Evolutionary conservation across 2,113 vertebrate genomes (phyloP), one percentile per base, ranked within the genome.

Genomic region (Planiliza haematocheilus): DNA sequence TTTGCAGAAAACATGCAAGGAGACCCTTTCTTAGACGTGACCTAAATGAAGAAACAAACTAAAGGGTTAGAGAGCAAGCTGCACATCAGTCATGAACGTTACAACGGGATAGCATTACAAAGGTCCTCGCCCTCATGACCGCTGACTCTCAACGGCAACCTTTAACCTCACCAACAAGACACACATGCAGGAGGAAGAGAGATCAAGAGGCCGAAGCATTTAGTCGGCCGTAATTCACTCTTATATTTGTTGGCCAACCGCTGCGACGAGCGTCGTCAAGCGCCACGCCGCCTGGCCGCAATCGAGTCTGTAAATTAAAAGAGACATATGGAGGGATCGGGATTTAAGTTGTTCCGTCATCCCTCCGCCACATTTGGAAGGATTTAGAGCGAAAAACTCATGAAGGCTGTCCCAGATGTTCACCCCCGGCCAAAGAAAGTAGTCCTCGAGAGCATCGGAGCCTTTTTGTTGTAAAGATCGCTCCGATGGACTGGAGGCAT

Each of bases 111-210:
- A 56, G 72, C 67, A 57, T 89, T 90, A 85, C 86, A 83, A 86
- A 87, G 88, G 63, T 81, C 60, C 14, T 14, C 1, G 20, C 38
- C 76, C 74, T 63, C 16, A 3, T 57, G 82, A 87, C 83, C 57
- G 21, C 56, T 70, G 76, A 60, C 79, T 82, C 76, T 65, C 8
- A 7, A 38, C 11, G 1, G 38, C 2, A 39, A 90, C 77, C 90
- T 90, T 58, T 91, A 12, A 90, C 88, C 84, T 79, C 8, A 12
- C 59, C 83, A 84, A 89, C 73, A 66, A 89, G 81, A 70, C 75
- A 72, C 84, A 82, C 69, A 84, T 89, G 81, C 67, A 41, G 52
- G 30, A 45, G 70, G 30, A 41, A 21, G 24, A 52, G 56, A 64
- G 81, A 55, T 80, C 75, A 85, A 78, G 75, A 75, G 30, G 60